Conservation (phyloP, 2,888 invertebrate genomes). For the Azorinus chamasolen region DNA sequence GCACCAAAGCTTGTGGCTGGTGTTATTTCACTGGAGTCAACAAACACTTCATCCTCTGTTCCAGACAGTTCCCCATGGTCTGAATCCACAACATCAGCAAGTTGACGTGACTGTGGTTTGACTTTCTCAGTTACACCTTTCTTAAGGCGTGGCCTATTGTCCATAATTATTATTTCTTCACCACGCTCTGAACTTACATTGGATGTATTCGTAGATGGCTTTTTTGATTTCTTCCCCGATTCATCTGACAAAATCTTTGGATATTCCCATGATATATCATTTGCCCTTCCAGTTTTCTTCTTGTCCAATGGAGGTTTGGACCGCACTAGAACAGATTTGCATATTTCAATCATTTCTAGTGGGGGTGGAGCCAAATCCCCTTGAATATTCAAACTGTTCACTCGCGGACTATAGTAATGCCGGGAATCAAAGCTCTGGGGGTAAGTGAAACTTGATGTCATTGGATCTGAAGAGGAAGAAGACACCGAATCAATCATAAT, state of each 20-base stretch:
- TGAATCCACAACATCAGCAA: slow-evolving; percentile 54
- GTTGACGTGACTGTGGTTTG: slow-evolving; percentile 24
- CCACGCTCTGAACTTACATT: slow-evolving; percentile 63
- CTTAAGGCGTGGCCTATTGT: slow-evolving; percentile 62
- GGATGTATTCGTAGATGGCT: slow-evolving; percentile 9
- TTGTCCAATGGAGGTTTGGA: slow-evolving; percentile 32
- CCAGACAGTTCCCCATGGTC: slow-evolving; percentile 63
- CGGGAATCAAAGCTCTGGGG: slow-evolving; percentile 53
- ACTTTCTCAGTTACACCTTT: slow-evolving; percentile 25
- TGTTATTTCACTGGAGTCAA: slow-evolving; percentile 67
- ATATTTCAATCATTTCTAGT: slow-evolving; percentile 66
- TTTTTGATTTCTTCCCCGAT: slow-evolving; percentile 11
- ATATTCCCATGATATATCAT: slow-evolving; percentile 46
- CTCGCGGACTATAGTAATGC: slow-evolving; percentile 61
- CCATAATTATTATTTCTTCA: slow-evolving; percentile 62
- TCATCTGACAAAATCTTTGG: slow-evolving; percentile 21
- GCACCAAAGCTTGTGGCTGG: slow-evolving; percentile 53
- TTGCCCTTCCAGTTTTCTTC: slow-evolving; percentile 5
- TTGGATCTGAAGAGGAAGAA: slow-evolving; percentile 55
- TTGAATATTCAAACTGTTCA: slow-evolving; percentile 50
- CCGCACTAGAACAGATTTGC: slow-evolving; percentile 51
- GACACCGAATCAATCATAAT: slow-evolving; percentile 56
- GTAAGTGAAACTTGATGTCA: slow-evolving; percentile 54
- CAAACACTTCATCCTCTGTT: slow-evolving; percentile 71
- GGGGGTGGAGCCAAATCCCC: slow-evolving; percentile 68